A percentile compares a stretch with the other conserved stretches of the same genome.
Evolutionary conservation across 1,140 invertebrate species (phyloP).

Genomic region (Amyelois transitella): DNA sequence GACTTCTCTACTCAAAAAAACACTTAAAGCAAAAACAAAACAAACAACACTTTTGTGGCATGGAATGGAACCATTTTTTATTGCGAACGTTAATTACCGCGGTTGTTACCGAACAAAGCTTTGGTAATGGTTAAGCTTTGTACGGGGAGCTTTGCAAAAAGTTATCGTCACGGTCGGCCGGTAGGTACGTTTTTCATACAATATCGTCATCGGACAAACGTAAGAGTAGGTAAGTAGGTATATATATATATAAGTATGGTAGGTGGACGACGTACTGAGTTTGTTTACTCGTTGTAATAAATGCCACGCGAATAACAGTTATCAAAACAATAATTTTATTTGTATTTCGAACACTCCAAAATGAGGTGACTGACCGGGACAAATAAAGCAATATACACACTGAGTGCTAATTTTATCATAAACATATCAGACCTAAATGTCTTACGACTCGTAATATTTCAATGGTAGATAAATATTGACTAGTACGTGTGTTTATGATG

Average conservation of each 20-base stretch:
- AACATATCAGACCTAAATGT: constrained; percentile 20
- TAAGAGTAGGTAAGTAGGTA: too few relatives aligned
- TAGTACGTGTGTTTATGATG: not conserved
- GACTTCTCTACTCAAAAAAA: too few relatives aligned
- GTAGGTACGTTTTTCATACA: not conserved
- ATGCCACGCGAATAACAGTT: not conserved
- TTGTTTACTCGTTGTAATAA: not conserved
- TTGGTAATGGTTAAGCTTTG: not conserved
- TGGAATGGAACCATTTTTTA: not conserved
- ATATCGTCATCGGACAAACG: not conserved
- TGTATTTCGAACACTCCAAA: constrained; percentile 12
- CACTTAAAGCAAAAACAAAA: not conserved
- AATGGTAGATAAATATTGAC: constrained; percentile 20
- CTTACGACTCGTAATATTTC: constrained; percentile 19
- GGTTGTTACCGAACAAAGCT: not conserved
- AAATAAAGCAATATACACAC: constrained; percentile 26
- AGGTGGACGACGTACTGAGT: too few relatives aligned
- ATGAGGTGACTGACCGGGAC: constrained; percentile 33
- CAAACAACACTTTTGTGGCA: not conserved
- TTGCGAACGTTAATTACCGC: not conserved
- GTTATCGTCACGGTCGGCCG: not conserved
- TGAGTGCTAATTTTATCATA: constrained; percentile 56
- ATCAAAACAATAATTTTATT: not conserved
- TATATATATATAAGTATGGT: too few relatives aligned
- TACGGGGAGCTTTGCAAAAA: not conserved